Evolutionary conservation across 2,113 vertebrate species (phyloP), one percentile per base, ranked within the genome.

Genomic region (Nyctibius bracteatus): DNA sequence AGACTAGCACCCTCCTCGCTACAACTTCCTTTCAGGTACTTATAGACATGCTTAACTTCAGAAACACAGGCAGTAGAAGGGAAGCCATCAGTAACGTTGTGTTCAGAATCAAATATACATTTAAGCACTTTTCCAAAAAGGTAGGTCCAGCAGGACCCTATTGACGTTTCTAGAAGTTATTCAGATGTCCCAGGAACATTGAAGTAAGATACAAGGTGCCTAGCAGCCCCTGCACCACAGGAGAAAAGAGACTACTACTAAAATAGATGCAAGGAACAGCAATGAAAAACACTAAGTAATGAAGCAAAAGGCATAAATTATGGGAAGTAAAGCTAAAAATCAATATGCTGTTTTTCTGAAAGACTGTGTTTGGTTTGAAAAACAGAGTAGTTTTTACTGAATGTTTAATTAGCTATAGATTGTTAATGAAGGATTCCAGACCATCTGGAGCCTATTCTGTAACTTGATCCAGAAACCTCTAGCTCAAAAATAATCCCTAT

Each of bases 331-430:
- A 90, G 17, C 71, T 96, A 90, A 94, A 96, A 95, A 97, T 96
- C 95, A 95, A 94, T 97, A 94, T 39, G 55, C 73, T 94, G 84
- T 75, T 96, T 88, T 94, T 88, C 81, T 97, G 87, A 82, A 97
- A 97, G 83, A 33, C 73, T 59, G 6, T 75, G 73, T 90, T 93
- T 88, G 27, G 80, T 96, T 97, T 91, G 92, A 93, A 89, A 93
- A 96, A 66, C 66, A 18, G 52, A 83, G 21, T 39, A 13, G n/a
- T 85, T 96, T 87, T 77, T 92, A 71, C 93, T 97, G 96, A 97
- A 97, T 97, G 86, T 87, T 97, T 98, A 97, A 95, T 98, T 96
- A 98, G 96, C 84, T 88, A 91, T 88, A 95, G 93, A 95, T 94
- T 55, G 87, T 96, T 94, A 94, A 95, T 97, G 96, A 96, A 54